Conservation (phyloP, 2,888 invertebrate genomes). For the Diarsia mendica region DNA sequence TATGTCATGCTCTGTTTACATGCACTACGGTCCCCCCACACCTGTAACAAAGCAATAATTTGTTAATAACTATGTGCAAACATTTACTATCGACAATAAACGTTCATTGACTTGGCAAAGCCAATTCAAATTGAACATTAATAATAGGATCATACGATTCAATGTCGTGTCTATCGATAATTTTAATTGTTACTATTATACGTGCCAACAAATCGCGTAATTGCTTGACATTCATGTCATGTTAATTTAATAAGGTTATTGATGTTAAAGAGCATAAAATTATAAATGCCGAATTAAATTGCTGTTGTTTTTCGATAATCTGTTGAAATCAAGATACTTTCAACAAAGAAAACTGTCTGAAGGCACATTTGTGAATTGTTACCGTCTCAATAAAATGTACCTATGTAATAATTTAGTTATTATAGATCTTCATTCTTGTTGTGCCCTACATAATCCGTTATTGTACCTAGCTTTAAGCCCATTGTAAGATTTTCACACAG, state of each 20-base stretch:
- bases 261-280: constrained; percentile 20
- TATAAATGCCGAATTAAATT: constrained; percentile 9
- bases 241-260: constrained; percentile 33
- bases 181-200: constrained; percentile 22
- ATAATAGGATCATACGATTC: constrained; percentile 28
- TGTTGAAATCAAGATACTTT: not conserved
- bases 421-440: too few species aligned
- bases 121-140: constrained; percentile 35
- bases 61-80: constrained; percentile 38
- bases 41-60: constrained; percentile 67
- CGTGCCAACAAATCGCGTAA: constrained; percentile 42
- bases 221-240: constrained; percentile 26
- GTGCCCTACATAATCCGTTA: too few species aligned
- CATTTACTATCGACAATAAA: constrained; percentile 43
- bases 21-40: constrained; percentile 54
- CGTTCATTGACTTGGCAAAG: constrained; percentile 20
- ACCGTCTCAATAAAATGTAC: too few species aligned
- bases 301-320: constrained; percentile 6
- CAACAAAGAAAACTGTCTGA: too few species aligned
- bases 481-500: too few species aligned
- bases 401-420: too few species aligned
- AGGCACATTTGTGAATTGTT: too few species aligned
- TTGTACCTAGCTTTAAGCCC: too few species aligned
- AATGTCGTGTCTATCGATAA: constrained; percentile 32
- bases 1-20: constrained; percentile 62